A percentile compares a stretch with the other conserved stretches of the same genome.
These are phyloP conservation scores for Mercenaria mercenaria DNA, from an alignment of 1,140 invertebrate species.

Conservation along the genomic window DNA sequence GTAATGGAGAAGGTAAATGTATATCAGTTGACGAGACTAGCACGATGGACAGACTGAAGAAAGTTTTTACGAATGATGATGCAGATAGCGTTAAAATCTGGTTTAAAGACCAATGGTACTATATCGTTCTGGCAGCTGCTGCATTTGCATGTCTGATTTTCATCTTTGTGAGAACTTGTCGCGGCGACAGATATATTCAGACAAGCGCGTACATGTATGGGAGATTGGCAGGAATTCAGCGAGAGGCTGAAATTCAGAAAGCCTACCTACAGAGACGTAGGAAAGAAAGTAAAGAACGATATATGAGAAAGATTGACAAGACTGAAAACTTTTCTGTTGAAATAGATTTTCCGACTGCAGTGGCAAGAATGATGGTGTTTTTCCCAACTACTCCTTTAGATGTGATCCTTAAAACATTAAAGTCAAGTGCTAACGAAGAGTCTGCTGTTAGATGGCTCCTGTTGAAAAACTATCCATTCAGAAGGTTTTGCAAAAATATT, in stretches of 20 bases:
- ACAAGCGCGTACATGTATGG: slow-evolving; percentile 63
- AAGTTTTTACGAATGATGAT: slow-evolving; percentile 62
- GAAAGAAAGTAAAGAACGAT: neutral
- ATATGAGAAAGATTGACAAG: slow-evolving; percentile 41
- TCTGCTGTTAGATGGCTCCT: slow-evolving; percentile 65
- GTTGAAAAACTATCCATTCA: slow-evolving; percentile 61
- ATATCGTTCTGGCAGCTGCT: slow-evolving; percentile 65
- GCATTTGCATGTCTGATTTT: slow-evolving; percentile 1
- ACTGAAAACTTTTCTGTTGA: neutral
- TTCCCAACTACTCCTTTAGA: slow-evolving; percentile 66
- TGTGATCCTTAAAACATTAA: slow-evolving; percentile 43
- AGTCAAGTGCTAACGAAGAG: slow-evolving; percentile 64
- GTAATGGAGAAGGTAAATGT: slow-evolving; percentile 68
- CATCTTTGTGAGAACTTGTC: slow-evolving; percentile 30
- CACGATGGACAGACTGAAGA: slow-evolving; percentile 57
- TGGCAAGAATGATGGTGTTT: slow-evolving; percentile 68
- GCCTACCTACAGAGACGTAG: slow-evolving; percentile 31
- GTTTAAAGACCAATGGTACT: slow-evolving; percentile 75
- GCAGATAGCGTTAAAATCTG: slow-evolving; percentile 65
- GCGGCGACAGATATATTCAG: slow-evolving; percentile 27
- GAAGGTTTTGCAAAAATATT: slow-evolving; percentile 40
- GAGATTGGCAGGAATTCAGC: slow-evolving; percentile 49
- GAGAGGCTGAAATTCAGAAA: slow-evolving; percentile 52
- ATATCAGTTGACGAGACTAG: slow-evolving; percentile 45
- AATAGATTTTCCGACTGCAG: slow-evolving; percentile 51